These are phyloP conservation scores for Drosophila bipectinata DNA, from an alignment of 1,140 invertebrate genomes.

Conservation along the genomic window DNA sequence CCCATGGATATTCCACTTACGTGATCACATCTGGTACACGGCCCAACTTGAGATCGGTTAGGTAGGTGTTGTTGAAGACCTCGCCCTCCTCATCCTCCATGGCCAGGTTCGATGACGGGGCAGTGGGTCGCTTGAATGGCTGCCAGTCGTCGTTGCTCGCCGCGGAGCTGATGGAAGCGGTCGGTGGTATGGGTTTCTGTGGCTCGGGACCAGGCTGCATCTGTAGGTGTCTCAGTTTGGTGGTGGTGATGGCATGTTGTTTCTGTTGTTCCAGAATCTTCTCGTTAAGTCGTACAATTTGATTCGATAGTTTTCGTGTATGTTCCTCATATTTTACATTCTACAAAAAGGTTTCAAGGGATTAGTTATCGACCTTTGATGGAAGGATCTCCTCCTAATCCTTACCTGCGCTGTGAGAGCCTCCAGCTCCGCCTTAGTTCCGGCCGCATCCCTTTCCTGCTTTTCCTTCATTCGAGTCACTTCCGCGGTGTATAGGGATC, in stretches of 20 bases:
- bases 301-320: constrained; percentile 69
- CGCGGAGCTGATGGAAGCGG: constrained; percentile 1
- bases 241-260: constrained; percentile 65
- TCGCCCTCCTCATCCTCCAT: constrained; percentile 94
- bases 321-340: constrained; percentile 78
- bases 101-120: constrained; percentile 76
- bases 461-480: constrained; percentile 84
- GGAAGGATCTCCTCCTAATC: not conserved
- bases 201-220: constrained; percentile 17
- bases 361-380: not conserved
- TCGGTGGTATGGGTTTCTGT: not conserved
- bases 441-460: constrained; percentile 71
- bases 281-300: constrained; percentile 79
- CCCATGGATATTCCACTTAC: constrained; percentile 5
- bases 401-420: constrained; percentile 60
- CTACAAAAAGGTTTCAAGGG: constrained; percentile 8
- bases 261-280: constrained; percentile 75
- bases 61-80: constrained; percentile 90
- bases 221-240: constrained; percentile 68
- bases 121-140: constrained; percentile 57
- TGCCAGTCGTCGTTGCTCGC: constrained; percentile 36
- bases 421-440: constrained; percentile 52
- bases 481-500: constrained; percentile 84
- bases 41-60: constrained; percentile 87
- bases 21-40: constrained; percentile 57